A percentile compares a stretch with the other conserved stretches of the same genome.
phyloP scores from a whole-genome alignment of 2,888 invertebrate genomes.

The Drosophila mulleri region DNA sequence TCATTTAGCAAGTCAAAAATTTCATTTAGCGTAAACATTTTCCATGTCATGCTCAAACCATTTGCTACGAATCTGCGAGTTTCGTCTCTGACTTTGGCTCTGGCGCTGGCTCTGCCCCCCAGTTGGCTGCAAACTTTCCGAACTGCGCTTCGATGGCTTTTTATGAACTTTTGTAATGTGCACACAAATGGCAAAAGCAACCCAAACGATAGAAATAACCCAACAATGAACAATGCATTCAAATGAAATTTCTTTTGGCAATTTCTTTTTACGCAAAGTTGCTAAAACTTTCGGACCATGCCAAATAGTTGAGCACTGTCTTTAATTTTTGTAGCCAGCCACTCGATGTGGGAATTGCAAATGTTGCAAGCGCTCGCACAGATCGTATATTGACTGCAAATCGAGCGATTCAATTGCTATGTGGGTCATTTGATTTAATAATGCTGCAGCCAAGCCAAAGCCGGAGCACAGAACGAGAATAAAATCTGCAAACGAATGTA shows the following conservation, averaged over 20 bases:
- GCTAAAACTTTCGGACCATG: conserved; percentile 31
- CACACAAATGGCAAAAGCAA: conserved; percentile 13
- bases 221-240: conserved; percentile 55
- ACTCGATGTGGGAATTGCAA: conserved; percentile 48
- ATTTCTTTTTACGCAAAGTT: conserved; percentile 52
- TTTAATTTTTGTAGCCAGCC: conserved; percentile 38
- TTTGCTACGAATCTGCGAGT: conserved; percentile 16
- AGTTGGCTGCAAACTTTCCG: conserved; percentile 38
- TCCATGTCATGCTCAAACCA: conserved; percentile 38
- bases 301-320: conserved; percentile 34
- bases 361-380: conserved; percentile 42
- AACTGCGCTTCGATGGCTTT: conserved; percentile 62
- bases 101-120: background rate
- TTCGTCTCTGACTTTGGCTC: background rate
- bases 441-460: conserved; percentile 42
- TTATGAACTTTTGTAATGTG: conserved; percentile 68
- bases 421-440: conserved; percentile 73
- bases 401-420: conserved; percentile 70
- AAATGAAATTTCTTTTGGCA: conserved; percentile 56
- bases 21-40: conserved; percentile 70
- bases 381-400: conserved; percentile 57
- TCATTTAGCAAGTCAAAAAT: conserved; percentile 72
- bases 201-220: conserved; percentile 37
- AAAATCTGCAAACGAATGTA: background rate
- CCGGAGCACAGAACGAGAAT: conserved; percentile 6